phyloP scores from a whole-genome alignment of 2,113 vertebrate species.

The Bagarius yarrelli region DNA sequence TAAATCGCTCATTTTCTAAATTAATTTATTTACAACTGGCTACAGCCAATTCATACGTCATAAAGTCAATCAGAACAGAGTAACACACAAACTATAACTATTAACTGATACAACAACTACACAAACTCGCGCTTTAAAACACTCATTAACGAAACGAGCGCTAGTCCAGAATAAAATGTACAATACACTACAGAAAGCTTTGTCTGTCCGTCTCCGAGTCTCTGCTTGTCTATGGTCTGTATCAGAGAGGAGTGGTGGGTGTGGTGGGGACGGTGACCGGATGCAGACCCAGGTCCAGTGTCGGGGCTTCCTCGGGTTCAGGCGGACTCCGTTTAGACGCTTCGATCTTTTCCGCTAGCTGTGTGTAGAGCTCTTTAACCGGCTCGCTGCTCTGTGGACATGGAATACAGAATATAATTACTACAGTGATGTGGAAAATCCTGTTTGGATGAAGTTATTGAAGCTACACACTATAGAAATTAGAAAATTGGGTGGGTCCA shows the following conservation, averaged over 20 bases:
- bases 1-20: constrained; percentile 32
- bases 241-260: constrained; percentile 66
- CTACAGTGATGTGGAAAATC: not conserved
- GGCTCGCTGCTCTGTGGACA: constrained; percentile 83
- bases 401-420: not conserved
- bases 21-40: constrained; percentile 67
- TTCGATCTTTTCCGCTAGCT: constrained; percentile 84
- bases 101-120: constrained; percentile 49
- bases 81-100: constrained; percentile 45
- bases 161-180: constrained; percentile 6
- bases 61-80: constrained; percentile 36
- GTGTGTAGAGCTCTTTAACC: constrained; percentile 85
- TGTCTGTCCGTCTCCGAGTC: not conserved
- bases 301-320: constrained; percentile 69
- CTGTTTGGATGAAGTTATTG: not conserved
- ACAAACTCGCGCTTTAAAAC: constrained; percentile 46
- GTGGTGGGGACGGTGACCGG: constrained; percentile 72
- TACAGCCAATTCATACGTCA: constrained; percentile 35
- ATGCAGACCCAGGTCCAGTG: constrained; percentile 86
- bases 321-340: constrained; percentile 84
- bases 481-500: too few relatives aligned
- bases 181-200: constrained; percentile 10
- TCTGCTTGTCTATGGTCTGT: not conserved
- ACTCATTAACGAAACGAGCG: constrained; percentile 35
- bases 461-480: too few relatives aligned